phyloP scores from a whole-genome alignment of 2,797 vertebrate genomes.

The Telmatherina bonti region DNA sequence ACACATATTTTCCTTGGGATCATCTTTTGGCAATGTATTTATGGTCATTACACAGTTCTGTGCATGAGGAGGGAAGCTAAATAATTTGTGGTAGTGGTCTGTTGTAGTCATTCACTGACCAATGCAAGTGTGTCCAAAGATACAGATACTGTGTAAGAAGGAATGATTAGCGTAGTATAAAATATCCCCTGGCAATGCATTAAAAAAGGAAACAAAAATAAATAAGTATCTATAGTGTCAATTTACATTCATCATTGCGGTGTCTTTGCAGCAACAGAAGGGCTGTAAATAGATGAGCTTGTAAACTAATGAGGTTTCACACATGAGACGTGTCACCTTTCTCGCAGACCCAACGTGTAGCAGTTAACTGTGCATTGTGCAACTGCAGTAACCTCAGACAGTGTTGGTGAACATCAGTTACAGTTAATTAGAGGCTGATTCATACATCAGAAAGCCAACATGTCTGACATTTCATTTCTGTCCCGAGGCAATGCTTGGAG shows the following conservation, averaged over 20 bases:
- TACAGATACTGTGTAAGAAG: background rate
- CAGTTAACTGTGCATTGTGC: slow-evolving; percentile 25
- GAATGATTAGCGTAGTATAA: background rate
- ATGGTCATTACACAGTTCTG: background rate
- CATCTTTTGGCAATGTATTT: too few relatives aligned
- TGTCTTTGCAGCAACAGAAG: background rate
- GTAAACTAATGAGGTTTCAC: background rate
- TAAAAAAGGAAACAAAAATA: background rate
- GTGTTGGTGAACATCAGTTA: slow-evolving; percentile 17
- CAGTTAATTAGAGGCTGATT: slow-evolving; percentile 29
- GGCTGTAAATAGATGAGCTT: background rate
- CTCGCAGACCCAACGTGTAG: slow-evolving; percentile 15
- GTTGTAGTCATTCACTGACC: background rate
- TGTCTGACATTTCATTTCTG: slow-evolving; percentile 26
- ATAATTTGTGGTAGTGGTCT: background rate
- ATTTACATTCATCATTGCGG: background rate
- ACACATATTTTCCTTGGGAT: background rate
- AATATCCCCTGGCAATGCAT: background rate
- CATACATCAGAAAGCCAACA: slow-evolving; percentile 18
- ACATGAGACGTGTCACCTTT: background rate
- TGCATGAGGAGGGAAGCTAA: background rate
- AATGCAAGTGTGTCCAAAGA: background rate
- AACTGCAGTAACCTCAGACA: slow-evolving; percentile 15
- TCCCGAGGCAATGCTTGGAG: slow-evolving; percentile 1
- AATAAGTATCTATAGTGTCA: background rate